Conservation (phyloP, 2,888 invertebrate genomes). For the Athalia rosae region DNA sequence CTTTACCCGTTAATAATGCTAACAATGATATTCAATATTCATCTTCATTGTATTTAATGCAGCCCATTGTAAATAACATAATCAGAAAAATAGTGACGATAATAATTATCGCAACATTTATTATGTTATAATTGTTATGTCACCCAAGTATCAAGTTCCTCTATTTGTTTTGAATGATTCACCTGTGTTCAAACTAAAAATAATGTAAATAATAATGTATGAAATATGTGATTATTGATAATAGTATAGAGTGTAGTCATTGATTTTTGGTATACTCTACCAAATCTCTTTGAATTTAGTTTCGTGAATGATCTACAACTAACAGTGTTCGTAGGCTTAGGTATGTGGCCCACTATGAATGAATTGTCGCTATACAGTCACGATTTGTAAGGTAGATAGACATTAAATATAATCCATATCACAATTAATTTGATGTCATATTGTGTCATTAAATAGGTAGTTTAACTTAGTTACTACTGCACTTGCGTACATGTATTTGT, state of each 20-base stretch:
- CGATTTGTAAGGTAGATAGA: not conserved
- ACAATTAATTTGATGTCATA: conserved; percentile 3
- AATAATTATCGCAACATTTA: not conserved
- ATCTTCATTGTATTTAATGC: conserved; percentile 22
- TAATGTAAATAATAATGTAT: conserved; percentile 33
- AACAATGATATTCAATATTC: not conserved
- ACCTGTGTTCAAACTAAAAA: conserved; percentile 19
- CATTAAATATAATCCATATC: not conserved
- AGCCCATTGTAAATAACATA: conserved; percentile 36
- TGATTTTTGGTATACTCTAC: not conserved
- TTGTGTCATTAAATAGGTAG: not conserved
- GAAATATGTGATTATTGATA: conserved; percentile 12
- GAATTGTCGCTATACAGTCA: conserved; percentile 13
- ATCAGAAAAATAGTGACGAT: conserved; percentile 3
- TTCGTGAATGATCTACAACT: conserved; percentile 5
- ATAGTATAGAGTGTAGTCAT: conserved; percentile 22
- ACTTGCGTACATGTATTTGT: not conserved
- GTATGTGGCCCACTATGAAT: conserved; percentile 9
- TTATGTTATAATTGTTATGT: not conserved
- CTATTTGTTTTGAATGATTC: conserved; percentile 5
- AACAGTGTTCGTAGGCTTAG: conserved; percentile 14
- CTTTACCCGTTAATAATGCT: not conserved
- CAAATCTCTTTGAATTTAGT: not conserved
- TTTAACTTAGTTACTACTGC: conserved; percentile 10
- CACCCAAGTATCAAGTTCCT: conserved; percentile 9